Conservation (phyloP, 2,113 vertebrate species). For the Anoura caudifer region DNA sequence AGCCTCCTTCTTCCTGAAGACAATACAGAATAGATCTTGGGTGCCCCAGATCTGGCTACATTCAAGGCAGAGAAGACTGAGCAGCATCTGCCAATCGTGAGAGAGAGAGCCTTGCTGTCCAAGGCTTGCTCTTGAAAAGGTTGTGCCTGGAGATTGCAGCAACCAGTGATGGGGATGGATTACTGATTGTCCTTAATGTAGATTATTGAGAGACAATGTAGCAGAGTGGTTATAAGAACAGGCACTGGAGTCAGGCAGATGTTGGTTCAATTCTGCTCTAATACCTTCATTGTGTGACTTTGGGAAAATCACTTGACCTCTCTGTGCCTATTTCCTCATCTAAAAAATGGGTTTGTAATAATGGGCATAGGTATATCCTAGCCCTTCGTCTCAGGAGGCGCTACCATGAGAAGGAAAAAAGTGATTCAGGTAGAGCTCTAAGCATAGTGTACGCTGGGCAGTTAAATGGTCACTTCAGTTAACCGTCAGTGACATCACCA, state of each 20-base stretch:
- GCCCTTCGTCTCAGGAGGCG: background rate
- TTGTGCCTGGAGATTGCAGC: background rate
- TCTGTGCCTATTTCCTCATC: background rate
- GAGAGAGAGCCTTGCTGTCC: background rate
- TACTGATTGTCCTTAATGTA: background rate
- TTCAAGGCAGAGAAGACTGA: background rate
- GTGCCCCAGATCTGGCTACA: background rate
- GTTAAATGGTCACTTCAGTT: background rate
- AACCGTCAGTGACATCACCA: background rate
- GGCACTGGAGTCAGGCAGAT: background rate
- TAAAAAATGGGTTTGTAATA: background rate
- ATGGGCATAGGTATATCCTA: background rate
- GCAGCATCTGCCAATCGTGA: background rate
- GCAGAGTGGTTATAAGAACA: background rate
- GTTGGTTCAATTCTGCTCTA: background rate
- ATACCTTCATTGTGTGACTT: background rate
- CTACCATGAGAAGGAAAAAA: background rate
- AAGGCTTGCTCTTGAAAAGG: background rate
- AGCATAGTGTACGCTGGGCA: no score
- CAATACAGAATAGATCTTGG: background rate
- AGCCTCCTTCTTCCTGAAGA: background rate
- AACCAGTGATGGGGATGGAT: background rate
- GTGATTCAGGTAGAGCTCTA: background rate
- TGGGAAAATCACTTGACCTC: background rate
- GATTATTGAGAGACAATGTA: background rate